Percentiles rank a stretch among this genome's conserved stretches.
These are phyloP conservation scores for Fissipunctia ypsillon DNA, from an alignment of 2,888 invertebrate genomes.

Conservation along the genomic window DNA sequence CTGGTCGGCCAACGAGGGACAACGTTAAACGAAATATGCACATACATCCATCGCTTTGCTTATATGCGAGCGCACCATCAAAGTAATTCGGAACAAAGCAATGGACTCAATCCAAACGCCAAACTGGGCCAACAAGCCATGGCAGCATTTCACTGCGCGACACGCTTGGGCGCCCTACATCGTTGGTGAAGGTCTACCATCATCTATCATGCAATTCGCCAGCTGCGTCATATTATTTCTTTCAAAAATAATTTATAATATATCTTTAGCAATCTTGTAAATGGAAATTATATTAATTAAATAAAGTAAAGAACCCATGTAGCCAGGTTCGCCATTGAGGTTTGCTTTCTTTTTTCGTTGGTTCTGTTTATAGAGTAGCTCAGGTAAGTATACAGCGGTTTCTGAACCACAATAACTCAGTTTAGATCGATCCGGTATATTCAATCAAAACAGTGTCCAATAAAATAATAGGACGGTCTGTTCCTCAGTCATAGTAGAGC, in stretches of 20 bases:
- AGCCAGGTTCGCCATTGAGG: neutral
- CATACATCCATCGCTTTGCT: conserved; percentile 29
- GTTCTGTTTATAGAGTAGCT: neutral
- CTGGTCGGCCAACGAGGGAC: conserved; percentile 11
- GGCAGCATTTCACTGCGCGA: conserved; percentile 51
- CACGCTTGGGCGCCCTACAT: conserved; percentile 65
- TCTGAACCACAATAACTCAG: too few relatives aligned
- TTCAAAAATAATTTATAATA: conserved; percentile 5
- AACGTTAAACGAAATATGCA: conserved; percentile 9
- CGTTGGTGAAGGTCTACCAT: conserved; percentile 42
- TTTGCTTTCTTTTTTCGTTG: neutral
- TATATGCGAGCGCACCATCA: conserved; percentile 1
- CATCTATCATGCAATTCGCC: conserved; percentile 38
- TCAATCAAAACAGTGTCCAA: conserved; percentile 1
- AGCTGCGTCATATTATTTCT: conserved; percentile 16
- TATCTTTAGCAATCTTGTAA: conserved; percentile 1
- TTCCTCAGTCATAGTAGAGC: neutral
- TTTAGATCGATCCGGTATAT: neutral
- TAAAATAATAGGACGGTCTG: neutral
- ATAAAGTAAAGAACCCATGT: neutral
- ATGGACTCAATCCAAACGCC: conserved; percentile 37
- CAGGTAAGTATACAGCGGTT: neutral
- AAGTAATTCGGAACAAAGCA: conserved; percentile 14
- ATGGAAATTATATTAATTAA: neutral
- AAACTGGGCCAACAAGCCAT: conserved; percentile 27